Percentiles rank a stretch among this genome's conserved stretches.
Conservation (phyloP, 2,113 vertebrate genomes). For the Sylvietta virens region DNA sequence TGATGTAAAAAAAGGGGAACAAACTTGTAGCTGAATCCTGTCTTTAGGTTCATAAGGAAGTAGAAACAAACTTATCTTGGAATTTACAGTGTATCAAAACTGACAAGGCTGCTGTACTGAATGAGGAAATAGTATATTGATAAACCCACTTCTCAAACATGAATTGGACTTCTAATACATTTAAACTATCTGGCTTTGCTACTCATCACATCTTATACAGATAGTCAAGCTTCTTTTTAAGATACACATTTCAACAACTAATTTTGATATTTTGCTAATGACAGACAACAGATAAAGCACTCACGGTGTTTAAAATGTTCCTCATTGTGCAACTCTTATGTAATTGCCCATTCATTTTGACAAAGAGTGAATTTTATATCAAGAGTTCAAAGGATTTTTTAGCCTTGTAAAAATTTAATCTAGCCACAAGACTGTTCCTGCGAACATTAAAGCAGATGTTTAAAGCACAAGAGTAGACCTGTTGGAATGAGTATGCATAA, state of each 20-base stretch:
- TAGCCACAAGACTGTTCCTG: conserved; percentile 23
- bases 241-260: conserved; percentile 1
- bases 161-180: neutral
- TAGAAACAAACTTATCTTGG: neutral
- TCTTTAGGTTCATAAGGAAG: neutral
- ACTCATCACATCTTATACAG: neutral
- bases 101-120: neutral
- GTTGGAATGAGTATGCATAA: conserved; percentile 26
- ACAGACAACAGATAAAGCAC: neutral
- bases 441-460: conserved; percentile 29
- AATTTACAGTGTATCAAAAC: neutral
- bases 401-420: conserved; percentile 21
- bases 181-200: neutral
- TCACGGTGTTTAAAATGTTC: neutral
- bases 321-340: neutral
- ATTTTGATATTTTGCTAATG: conserved; percentile 10
- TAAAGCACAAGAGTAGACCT: conserved; percentile 49
- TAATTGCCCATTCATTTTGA: conserved; percentile 18
- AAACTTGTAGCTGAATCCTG: neutral
- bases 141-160: neutral
- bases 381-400: conserved; percentile 38
- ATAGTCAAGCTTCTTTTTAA: neutral
- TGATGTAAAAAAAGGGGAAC: neutral
- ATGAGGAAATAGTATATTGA: neutral
- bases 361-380: conserved; percentile 18